Evolutionary conservation across 2,888 invertebrate genomes (phyloP), one percentile per base, ranked within the genome.

Genomic region (Ptychoptera albimana): DNA sequence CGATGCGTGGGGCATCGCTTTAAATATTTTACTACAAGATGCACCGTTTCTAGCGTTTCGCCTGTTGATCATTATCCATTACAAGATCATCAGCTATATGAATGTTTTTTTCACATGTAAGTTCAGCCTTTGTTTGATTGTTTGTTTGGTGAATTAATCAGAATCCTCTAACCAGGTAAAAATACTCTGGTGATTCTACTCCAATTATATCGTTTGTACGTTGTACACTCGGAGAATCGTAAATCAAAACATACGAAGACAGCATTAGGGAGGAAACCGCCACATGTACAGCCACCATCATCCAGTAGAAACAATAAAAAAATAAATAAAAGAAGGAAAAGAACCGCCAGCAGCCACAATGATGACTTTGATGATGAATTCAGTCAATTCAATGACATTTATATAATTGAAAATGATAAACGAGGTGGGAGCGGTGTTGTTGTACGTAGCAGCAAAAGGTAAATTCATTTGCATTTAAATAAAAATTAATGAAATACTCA

Each of bases 21-120:
- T 91, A 57, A 89, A 89, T 56, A 91, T 92, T 51, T 73, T 83
- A 0, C 71, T 92, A 0, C 80, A 84, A 61, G 91, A 92, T 57
- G 86, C 84, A 0, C 89, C 92, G 0, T 92, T 91, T 63, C 66
- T 92, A 8, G 82, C 84, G 0, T 87, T 92, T 59, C 69, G 92
- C 1, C 71, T 93, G 2, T 72, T 91, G 29, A 79, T 94, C 38
- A 91, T 94, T 47, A 75, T 83, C 9, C 82, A 88, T 55, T 92
- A 86, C 61, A 75, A 79, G 51, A 87, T 93, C 30, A 82, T 91
- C 51, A 91, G 85, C 55, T 92, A 94, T 57, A 92, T 92, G 81
- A 93, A 93, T 61, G 85, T 93, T 14, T 94, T 94, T 68, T 94
- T 94, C 67, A 92, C 92, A 0, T 91, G 89, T 66, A 85, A 89